Conservation (phyloP, 2,888 invertebrate genomes). For the Corythucha ciliata region DNA sequence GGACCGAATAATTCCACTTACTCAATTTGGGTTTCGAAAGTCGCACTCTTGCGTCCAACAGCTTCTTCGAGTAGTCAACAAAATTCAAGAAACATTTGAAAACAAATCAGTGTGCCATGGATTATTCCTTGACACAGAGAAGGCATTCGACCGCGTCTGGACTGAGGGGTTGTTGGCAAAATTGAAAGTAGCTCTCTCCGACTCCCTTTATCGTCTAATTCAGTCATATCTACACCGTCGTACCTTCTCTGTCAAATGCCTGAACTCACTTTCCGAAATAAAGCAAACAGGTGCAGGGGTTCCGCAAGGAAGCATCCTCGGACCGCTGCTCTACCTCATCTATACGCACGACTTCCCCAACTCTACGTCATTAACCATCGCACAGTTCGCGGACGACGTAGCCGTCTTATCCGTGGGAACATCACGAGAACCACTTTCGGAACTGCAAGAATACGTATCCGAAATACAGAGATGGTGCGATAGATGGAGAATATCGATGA, state of each 20-base stretch:
- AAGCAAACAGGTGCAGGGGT: conserved; percentile 12
- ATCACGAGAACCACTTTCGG: neutral
- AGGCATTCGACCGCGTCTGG: conserved; percentile 7
- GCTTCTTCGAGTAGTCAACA: neutral
- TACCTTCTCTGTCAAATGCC: conserved; percentile 10
- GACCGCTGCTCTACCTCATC: conserved; percentile 11
- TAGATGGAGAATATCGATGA: conserved; percentile 1
- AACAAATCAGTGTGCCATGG: conserved; percentile 1
- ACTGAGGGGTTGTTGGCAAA: neutral
- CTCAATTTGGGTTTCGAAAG: conserved; percentile 6
- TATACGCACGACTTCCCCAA: conserved; percentile 10
- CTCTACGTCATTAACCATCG: neutral
- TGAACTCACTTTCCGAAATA: neutral
- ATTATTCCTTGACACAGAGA: conserved; percentile 8
- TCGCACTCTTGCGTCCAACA: neutral
- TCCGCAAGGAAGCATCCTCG: conserved; percentile 20
- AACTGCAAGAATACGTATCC: neutral
- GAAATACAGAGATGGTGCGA: neutral
- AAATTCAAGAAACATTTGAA: conserved; percentile 4
- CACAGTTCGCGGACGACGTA: conserved; percentile 10
- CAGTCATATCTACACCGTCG: conserved; percentile 16
- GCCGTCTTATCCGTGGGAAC: neutral
- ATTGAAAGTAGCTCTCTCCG: neutral
- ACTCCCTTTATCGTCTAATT: conserved; percentile 12
- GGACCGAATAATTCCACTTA: neutral